These are phyloP conservation scores for Anthrax anthrax DNA, from an alignment of 2,888 invertebrate species.

Conservation along the genomic window DNA sequence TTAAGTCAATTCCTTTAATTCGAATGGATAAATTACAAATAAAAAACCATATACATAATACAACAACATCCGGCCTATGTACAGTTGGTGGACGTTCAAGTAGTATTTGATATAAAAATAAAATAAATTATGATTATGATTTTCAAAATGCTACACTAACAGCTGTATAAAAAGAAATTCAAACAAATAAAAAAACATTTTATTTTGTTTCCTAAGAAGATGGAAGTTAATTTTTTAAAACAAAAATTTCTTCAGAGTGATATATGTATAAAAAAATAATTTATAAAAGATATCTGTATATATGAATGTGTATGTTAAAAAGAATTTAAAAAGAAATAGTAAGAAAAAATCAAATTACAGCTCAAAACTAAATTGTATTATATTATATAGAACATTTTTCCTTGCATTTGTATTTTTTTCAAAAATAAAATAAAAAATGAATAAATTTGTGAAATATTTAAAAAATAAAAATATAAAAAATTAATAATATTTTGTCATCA, in stretches of 20 bases:
- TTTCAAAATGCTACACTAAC: conserved; percentile 9
- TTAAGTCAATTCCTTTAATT: conserved; percentile 22
- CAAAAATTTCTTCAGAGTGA: background rate
- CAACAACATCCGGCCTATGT: conserved; percentile 29
- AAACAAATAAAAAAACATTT: background rate
- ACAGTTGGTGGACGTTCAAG: conserved; percentile 29
- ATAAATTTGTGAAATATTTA: too few species aligned
- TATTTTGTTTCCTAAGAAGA: too few species aligned
- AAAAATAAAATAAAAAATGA: too few species aligned
- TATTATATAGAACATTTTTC: too few species aligned
- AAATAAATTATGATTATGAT: background rate
- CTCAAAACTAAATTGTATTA: too few species aligned
- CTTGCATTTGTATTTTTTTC: too few species aligned
- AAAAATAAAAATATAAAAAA: too few species aligned
- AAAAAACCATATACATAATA: conserved; percentile 27
- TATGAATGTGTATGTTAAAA: background rate
- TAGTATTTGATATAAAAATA: conserved; percentile 24
- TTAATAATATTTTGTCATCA: too few species aligned
- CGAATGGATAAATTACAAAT: conserved; percentile 21
- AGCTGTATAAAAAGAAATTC: conserved; percentile 12
- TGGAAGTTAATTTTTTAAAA: background rate
- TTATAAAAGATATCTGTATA: background rate
- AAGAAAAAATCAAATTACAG: too few species aligned
- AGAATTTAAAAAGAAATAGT: too few species aligned
- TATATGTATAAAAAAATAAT: background rate